Evolutionary conservation across 2,888 invertebrate genomes (phyloP), one percentile per base, ranked within the genome.

Genomic region (Cryptus viduatorius): DNA sequence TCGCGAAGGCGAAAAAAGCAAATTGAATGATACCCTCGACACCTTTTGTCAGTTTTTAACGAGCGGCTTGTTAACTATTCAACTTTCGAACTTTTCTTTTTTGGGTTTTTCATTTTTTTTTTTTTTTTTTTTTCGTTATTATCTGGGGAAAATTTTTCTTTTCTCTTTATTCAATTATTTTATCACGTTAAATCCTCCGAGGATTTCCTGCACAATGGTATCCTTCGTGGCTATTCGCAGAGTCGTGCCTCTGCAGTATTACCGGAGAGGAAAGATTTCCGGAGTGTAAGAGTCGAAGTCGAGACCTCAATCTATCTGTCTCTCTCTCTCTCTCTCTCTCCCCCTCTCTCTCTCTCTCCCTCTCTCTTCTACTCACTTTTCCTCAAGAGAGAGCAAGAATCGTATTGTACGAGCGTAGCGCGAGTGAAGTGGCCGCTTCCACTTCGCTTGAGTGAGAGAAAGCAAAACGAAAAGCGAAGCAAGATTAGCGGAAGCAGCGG

Each of bases 401-500:
- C 68, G 77, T 84, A 80, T 80, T 79, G 76, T 79, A 56, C 37
- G 24, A 67, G 76, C 44, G 56, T 31, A 10, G 37, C 37, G 16
- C 53, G 53, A 61, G n/a, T 14, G 31, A 16, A 42, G 68, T 59
- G 48, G 48, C 46, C 59, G 69, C 71, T 71, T 67, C 65, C 59
- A 16, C 44, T 19, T 69, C 46, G 29, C 19, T 67, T 44, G 44
- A 53, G 42, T 42, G 64, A 50, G 73, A 78, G 53, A 68, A 67
- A 69, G 46, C 65, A 67, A 50, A 65, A 61, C 44, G 53, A 46
- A 79, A 50, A 64, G 37, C 78, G 75, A 82, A 77, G 84, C 64
- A 56, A 61, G 75, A 75, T 83, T 80, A 86, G 83, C 77, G 73
- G 75, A 80, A 83, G 83, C 86, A 77, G 77, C 37, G 82, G 77